These are phyloP conservation scores for Bubalus kerabau DNA, from an alignment of 2,113 vertebrate genomes.

Conservation along the genomic window DNA sequence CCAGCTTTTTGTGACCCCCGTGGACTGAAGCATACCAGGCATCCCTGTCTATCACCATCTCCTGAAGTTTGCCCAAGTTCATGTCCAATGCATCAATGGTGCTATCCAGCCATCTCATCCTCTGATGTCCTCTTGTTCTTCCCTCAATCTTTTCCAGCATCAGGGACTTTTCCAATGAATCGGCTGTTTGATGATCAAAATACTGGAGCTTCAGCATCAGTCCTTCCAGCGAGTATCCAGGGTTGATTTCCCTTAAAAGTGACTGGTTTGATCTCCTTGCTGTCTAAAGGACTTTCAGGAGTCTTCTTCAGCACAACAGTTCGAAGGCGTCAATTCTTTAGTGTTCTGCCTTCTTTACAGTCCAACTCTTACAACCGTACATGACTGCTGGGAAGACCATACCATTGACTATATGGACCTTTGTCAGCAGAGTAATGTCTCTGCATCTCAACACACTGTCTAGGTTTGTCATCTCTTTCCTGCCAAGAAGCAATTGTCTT, in stretches of 20 bases:
- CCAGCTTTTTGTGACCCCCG: neutral
- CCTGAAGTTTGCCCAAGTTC: neutral
- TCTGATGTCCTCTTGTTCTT: neutral
- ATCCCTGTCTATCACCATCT: neutral
- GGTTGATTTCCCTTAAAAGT: neutral
- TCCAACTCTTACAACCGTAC: neutral
- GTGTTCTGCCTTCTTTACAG: neutral
- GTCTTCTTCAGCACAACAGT: neutral
- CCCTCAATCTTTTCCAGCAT: neutral
- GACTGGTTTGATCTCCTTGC: neutral
- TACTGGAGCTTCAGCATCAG: neutral
- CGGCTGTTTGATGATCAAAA: neutral
- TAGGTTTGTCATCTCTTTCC: neutral
- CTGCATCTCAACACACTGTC: neutral
- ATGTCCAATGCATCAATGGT: neutral
- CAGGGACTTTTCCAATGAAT: neutral
- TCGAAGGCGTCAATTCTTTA: rapidly evolving
- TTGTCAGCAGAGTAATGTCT: neutral
- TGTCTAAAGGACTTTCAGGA: neutral
- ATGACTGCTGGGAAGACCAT: neutral
- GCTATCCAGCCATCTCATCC: neutral
- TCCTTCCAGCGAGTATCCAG: neutral
- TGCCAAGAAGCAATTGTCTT: neutral
- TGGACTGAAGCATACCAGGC: neutral
- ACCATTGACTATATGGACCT: neutral